phyloP scores from a whole-genome alignment of 2,888 invertebrate species.

The Drosophila falleni region DNA sequence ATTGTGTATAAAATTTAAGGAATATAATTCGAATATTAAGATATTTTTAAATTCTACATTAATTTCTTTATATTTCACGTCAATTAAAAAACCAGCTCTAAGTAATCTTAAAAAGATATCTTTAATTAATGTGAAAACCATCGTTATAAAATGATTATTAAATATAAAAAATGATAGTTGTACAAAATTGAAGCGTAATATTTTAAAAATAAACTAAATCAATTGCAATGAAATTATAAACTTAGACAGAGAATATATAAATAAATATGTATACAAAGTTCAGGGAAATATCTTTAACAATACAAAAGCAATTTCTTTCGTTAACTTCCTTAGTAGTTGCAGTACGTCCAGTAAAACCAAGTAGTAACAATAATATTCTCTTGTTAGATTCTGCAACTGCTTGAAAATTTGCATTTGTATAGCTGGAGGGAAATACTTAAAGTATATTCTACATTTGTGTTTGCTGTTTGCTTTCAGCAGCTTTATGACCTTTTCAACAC shows the following conservation, averaged over 20 bases:
- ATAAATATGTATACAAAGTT: background rate
- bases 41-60: no score
- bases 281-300: background rate
- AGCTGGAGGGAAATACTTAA: slow-evolving; percentile 4
- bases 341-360: background rate
- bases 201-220: no score
- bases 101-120: no score
- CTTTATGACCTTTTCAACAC: slow-evolving; percentile 74
- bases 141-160: no score
- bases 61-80: no score
- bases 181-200: no score
- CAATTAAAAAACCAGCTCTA: no score
- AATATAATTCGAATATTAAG: no score
- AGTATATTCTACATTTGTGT: slow-evolving; percentile 2
- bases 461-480: slow-evolving; percentile 7
- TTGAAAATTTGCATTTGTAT: slow-evolving; percentile 8
- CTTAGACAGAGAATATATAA: no score
- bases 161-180: background rate
- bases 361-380: background rate
- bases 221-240: no score
- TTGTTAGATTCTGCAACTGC: background rate
- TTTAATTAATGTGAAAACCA: no score
- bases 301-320: background rate
- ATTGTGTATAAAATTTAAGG: no score
- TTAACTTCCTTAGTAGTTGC: background rate